phyloP scores from a whole-genome alignment of 2,888 invertebrate genomes.

The Stenichneumon culpator region DNA sequence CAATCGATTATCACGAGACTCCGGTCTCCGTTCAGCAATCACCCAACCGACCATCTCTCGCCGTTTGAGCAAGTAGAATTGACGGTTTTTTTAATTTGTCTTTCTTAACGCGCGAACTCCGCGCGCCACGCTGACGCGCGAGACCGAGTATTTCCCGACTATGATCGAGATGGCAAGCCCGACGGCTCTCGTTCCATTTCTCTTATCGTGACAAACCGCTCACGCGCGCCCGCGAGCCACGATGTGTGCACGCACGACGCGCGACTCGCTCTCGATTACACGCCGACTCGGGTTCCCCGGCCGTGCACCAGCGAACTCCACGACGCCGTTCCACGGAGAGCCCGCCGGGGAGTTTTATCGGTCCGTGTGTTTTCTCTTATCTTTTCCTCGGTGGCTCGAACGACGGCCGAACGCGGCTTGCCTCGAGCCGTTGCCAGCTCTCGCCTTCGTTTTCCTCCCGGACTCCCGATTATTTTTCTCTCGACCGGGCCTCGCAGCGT shows the following conservation, averaged over 20 bases:
- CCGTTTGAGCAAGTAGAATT: not conserved
- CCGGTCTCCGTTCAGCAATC: constrained; percentile 2
- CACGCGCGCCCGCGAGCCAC: constrained; percentile 3
- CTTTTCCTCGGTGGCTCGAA: constrained; percentile 38
- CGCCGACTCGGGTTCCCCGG: not conserved
- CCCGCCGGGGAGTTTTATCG: constrained; percentile 30
- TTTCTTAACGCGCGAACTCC: not conserved
- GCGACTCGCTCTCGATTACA: constrained; percentile 42
- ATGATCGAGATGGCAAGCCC: constrained; percentile 48
- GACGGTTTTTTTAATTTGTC: not conserved
- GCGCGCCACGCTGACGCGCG: not conserved
- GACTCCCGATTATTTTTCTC: constrained; percentile 23
- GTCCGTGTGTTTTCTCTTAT: constrained; percentile 48
- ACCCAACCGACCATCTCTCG: constrained; percentile 7
- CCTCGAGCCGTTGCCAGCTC: not conserved
- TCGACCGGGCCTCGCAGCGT: not conserved
- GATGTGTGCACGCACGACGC: constrained; percentile 32
- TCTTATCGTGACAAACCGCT: constrained; percentile 60
- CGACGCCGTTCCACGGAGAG: not conserved
- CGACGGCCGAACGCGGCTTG: constrained; percentile 24
- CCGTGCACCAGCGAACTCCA: not conserved
- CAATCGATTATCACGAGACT: constrained; percentile 4
- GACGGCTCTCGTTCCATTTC: constrained; percentile 61
- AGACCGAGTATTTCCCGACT: not conserved
- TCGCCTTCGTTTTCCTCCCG: not conserved